Evolutionary conservation across 2,888 invertebrate species (phyloP).

Genomic region (Spisula subtruncata): DNA sequence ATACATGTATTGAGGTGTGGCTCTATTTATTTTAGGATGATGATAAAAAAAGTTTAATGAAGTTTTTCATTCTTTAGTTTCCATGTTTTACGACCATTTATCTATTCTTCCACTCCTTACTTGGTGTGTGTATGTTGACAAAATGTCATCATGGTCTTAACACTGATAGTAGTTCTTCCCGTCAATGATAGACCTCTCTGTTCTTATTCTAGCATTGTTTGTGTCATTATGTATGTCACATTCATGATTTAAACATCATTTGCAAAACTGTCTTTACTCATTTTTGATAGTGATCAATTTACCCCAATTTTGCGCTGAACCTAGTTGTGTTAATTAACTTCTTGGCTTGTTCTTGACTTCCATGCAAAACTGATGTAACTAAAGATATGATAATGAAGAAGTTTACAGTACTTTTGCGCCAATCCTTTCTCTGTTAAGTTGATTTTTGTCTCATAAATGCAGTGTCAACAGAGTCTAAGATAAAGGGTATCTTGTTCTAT

Average conservation of each 20-base stretch:
- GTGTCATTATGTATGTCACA: background rate
- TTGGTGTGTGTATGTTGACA: background rate
- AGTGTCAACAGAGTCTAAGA: background rate
- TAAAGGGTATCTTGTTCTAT: slow-evolving; percentile 20
- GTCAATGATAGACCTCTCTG: background rate
- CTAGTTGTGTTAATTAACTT: background rate
- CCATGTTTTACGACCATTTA: background rate
- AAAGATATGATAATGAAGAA: no score
- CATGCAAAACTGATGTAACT: no score
- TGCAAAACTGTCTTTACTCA: no score
- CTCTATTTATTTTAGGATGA: background rate
- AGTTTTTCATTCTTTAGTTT: background rate
- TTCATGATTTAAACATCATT: no score
- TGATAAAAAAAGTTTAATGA: background rate
- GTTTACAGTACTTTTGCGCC: no score
- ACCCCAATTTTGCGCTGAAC: no score
- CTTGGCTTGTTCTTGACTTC: background rate
- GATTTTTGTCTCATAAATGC: slow-evolving; percentile 21
- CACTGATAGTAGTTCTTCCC: background rate
- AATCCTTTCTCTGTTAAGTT: background rate
- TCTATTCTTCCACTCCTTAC: background rate
- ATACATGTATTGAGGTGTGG: background rate
- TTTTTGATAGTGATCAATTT: no score
- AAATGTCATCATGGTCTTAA: background rate
- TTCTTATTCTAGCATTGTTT: background rate